Conservation (phyloP, 2,797 vertebrate species). For the Meriones psammophilus region DNA sequence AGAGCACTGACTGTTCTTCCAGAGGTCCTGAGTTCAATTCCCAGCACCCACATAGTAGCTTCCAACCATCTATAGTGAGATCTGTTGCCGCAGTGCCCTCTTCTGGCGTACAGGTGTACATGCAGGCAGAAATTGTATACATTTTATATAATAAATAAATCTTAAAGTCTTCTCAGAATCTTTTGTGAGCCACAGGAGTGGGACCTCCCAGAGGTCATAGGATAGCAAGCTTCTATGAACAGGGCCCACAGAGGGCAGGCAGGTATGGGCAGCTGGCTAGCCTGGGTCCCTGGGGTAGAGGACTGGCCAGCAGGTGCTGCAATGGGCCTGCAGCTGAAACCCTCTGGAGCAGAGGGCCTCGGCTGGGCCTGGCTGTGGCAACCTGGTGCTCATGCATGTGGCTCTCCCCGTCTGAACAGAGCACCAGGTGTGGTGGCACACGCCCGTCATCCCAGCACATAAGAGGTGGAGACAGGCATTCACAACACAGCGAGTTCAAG, state of each 20-base stretch:
- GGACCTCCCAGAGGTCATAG: not conserved
- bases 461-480: not conserved
- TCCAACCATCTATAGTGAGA: no score
- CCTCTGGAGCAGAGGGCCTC: not conserved
- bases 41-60: no score
- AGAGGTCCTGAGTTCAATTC: no score
- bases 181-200: not conserved
- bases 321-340: not conserved
- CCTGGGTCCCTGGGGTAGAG: not conserved
- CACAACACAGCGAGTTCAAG: no score
- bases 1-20: no score
- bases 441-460: not conserved
- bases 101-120: no score
- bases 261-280: not conserved
- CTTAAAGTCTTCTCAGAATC: not conserved
- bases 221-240: not conserved
- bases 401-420: not conserved
- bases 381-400: not conserved
- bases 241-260: no score
- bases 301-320: not conserved
- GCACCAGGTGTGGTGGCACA: no score
- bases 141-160: no score
- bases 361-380: fast-evolving
- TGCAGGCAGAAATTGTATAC: no score
- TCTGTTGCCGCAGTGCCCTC: no score